phyloP scores from a whole-genome alignment of 1,140 invertebrate species.

The Cylas formicarius region DNA sequence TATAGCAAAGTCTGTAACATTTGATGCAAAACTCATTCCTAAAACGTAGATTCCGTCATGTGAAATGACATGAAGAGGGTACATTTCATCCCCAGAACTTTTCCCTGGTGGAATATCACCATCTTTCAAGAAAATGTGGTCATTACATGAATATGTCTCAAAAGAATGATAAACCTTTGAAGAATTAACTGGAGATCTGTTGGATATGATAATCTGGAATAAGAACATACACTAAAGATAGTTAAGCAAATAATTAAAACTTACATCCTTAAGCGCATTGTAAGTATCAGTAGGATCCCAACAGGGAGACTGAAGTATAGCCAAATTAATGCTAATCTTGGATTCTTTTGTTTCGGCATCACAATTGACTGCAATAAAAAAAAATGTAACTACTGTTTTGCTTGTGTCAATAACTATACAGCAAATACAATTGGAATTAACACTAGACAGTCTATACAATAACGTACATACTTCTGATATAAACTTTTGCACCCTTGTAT shows the following conservation, averaged over 20 bases:
- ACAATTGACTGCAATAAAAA: constrained; percentile 37
- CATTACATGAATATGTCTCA: constrained; percentile 29
- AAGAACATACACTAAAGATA: constrained; percentile 3
- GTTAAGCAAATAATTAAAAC: constrained; percentile 12
- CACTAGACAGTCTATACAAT: constrained; percentile 1
- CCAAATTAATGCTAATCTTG: constrained; percentile 32
- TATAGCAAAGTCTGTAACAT: constrained; percentile 42
- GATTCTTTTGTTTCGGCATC: constrained; percentile 24
- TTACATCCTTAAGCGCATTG: constrained; percentile 28
- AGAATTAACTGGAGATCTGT: constrained; percentile 11
- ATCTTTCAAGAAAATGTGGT: constrained; percentile 33
- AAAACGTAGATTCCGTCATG: constrained; percentile 53
- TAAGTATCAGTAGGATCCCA: constrained; percentile 32
- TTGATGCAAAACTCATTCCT: constrained; percentile 35
- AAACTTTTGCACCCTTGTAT: constrained; percentile 41
- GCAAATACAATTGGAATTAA: not conserved
- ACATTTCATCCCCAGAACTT: constrained; percentile 17
- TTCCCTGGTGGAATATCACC: constrained; percentile 16
- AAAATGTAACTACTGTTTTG: constrained; percentile 11
- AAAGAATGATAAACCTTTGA: constrained; percentile 18
- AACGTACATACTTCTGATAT: constrained; percentile 38
- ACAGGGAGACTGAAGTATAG: constrained; percentile 34
- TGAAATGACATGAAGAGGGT: constrained; percentile 41
- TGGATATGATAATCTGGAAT: constrained; percentile 15
- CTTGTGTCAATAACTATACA: constrained; percentile 14